Evolutionary conservation across 2,888 invertebrate genomes (phyloP), one percentile per base, ranked within the genome.

Genomic region (Pandemis heparana): DNA sequence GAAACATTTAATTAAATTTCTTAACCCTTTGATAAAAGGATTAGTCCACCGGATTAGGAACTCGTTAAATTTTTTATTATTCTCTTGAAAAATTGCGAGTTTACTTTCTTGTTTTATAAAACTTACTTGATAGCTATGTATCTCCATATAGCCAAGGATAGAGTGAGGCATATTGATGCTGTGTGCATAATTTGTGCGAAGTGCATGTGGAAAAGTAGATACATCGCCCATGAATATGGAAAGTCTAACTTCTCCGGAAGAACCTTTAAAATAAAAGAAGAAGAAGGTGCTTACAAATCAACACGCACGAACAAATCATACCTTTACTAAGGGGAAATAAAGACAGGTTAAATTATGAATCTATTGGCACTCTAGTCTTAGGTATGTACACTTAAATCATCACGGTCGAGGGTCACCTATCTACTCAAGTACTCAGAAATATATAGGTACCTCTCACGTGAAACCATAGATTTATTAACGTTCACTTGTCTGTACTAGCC

Each of bases 71-170:
- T 32, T 53, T 71, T 18, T 67, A 53, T 59, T 10, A 23, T 48
- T 53, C 38, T 62, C 53, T 23, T 60, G 14, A 67, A 32, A 12
- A 51, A 41, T 32, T 53, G 12, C 6, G 16, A 18, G 14, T 39
- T 12, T 60, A 56, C 53, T 16, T 18, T 23, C 1, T 56, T 12
- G 53, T 60, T 68, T 23, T 10, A 48, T 48, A 14, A 43, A 80
- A 94, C 96, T 96, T 89, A 97, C 97, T 96, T 97, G 86, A 98
- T 96, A 75, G 97, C 97, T 74, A 98, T 95, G 89, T 97, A 98
- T 82, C 98, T 96, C 97, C 98, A 98, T 80, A 98, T 96, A 18
- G 98, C 98, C 83, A 98, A 89, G 0, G 97, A 96, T 6, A 97
- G 95, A 2, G 97, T 97, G 80, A 98, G 94, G 86, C 97, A 97